A percentile compares a stretch with the other conserved stretches of the same genome.
Conservation (phyloP, 2,797 vertebrate genomes). For the Gephyroberyx darwinii region DNA sequence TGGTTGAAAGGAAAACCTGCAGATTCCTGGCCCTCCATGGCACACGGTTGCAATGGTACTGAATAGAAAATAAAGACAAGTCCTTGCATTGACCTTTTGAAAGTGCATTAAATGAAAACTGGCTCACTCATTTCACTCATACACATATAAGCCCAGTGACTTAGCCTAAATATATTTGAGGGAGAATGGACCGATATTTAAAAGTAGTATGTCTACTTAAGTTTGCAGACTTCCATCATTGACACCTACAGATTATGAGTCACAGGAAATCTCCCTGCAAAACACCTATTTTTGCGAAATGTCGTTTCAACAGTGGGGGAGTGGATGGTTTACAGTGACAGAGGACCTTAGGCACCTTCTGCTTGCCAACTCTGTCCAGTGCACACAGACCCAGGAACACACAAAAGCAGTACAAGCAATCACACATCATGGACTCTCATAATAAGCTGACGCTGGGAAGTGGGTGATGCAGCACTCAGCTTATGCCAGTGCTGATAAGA, state of each 20-base stretch:
- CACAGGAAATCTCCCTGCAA: constrained; percentile 55
- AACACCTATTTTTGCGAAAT: constrained; percentile 55
- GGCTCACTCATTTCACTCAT: neutral
- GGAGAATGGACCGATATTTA: constrained; percentile 19
- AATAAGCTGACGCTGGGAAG: constrained; percentile 84
- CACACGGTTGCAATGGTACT: neutral
- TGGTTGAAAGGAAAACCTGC: too few relatives aligned
- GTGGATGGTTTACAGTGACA: constrained; percentile 53
- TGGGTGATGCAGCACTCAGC: constrained; percentile 85
- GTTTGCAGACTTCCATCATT: constrained; percentile 46
- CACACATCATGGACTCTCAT: constrained; percentile 82
- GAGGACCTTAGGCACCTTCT: constrained; percentile 41
- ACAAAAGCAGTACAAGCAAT: constrained; percentile 80
- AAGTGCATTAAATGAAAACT: neutral
- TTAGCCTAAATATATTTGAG: constrained; percentile 26
- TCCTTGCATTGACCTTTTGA: neutral
- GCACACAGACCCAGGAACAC: constrained; percentile 62
- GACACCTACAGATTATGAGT: constrained; percentile 54
- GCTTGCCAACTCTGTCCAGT: constrained; percentile 53
- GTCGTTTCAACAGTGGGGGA: constrained; percentile 45
- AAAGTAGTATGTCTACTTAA: constrained; percentile 40
- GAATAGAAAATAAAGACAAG: neutral
- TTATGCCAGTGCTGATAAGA: constrained; percentile 85
- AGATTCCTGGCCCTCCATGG: too few relatives aligned
- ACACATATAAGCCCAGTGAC: neutral